These are phyloP conservation scores for Amblyraja radiata DNA, from an alignment of 2,797 vertebrate species.

Conservation along the genomic window DNA sequence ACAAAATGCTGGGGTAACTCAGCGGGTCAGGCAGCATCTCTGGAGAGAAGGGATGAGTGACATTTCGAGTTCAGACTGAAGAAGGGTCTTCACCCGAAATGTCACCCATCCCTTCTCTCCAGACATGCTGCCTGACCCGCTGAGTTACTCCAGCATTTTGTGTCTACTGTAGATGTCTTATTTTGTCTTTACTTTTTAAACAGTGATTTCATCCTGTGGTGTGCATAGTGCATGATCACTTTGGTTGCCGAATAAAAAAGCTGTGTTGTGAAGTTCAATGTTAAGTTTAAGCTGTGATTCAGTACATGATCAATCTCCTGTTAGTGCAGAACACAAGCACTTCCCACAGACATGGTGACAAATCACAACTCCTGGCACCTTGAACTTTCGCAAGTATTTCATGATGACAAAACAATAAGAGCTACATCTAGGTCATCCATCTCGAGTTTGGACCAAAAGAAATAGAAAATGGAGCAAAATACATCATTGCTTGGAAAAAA, in stretches of 20 bases:
- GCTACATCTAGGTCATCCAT: not conserved
- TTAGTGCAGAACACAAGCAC: not conserved
- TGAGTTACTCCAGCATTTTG: too few species aligned
- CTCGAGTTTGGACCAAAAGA: not conserved
- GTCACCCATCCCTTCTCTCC: too few species aligned
- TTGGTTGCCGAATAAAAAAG: not conserved
- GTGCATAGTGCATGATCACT: not conserved
- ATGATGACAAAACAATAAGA: not conserved
- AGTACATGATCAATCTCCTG: not conserved
- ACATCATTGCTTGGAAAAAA: not conserved
- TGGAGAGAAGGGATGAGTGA: too few species aligned
- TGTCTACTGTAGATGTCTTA: not conserved
- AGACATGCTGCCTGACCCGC: too few species aligned
- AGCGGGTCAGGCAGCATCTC: too few species aligned
- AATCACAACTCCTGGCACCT: not conserved
- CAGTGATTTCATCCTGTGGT: not conserved
- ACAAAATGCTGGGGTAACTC: too few species aligned
- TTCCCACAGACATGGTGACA: not conserved
- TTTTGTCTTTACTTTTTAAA: not conserved
- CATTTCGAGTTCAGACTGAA: too few species aligned
- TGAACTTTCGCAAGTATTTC: not conserved
- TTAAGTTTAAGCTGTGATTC: not conserved
- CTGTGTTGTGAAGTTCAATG: not conserved
- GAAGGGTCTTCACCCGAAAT: too few species aligned
- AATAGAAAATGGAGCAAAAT: not conserved